A percentile compares a stretch with the other conserved stretches of the same genome.
These are phyloP conservation scores for Parapsyche elsis DNA, from an alignment of 1,140 invertebrate species.

Conservation along the genomic window DNA sequence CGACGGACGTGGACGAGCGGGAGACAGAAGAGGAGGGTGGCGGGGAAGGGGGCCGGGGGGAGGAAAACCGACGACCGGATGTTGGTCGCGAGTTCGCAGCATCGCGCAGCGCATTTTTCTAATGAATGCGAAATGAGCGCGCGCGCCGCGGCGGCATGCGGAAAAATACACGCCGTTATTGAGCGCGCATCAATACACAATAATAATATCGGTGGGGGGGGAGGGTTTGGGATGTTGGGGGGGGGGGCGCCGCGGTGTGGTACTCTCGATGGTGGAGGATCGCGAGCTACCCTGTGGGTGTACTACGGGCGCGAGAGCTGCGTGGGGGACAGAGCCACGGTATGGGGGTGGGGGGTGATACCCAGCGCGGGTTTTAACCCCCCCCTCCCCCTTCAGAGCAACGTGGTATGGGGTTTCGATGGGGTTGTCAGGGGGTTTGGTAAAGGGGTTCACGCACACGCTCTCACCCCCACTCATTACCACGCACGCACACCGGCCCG, in stretches of 20 bases:
- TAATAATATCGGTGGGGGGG: constrained; percentile 55
- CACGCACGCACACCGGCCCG: constrained; percentile 58
- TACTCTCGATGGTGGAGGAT: background rate
- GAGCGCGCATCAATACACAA: constrained; percentile 57
- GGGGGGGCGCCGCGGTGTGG: constrained; percentile 27
- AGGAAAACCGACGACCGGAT: background rate
- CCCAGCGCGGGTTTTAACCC: too few species aligned
- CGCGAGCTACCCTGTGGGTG: too few species aligned
- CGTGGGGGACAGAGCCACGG: too few species aligned
- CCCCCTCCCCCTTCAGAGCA: too few species aligned
- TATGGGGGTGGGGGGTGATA: too few species aligned
- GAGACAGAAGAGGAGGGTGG: background rate
- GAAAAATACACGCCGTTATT: constrained; percentile 57
- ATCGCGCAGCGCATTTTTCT: constrained; percentile 50
- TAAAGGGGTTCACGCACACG: constrained; percentile 18
- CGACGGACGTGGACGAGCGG: background rate
- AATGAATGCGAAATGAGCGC: constrained; percentile 56
- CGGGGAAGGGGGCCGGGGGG: background rate
- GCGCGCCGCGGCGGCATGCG: constrained; percentile 52
- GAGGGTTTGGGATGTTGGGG: background rate
- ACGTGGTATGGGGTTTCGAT: too few species aligned
- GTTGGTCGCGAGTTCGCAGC: background rate
- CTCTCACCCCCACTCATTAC: constrained; percentile 58
- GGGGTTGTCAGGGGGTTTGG: background rate
- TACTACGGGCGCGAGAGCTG: too few species aligned